phyloP scores from a whole-genome alignment of 2,888 invertebrate genomes.

The Synanthedon formicaeformis region DNA sequence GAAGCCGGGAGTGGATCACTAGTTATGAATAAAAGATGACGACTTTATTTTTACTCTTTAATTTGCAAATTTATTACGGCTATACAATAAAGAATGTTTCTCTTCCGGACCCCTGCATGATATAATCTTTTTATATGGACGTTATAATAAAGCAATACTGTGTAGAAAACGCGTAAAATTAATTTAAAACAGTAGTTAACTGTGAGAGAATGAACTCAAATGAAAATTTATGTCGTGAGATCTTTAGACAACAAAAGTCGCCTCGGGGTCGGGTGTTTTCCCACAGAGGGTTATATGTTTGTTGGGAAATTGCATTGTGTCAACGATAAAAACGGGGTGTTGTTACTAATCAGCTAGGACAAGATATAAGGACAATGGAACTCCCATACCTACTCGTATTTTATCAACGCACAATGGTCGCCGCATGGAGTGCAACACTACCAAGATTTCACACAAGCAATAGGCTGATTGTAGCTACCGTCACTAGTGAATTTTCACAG shows the following conservation, averaged over 20 bases:
- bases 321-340: constrained; percentile 44
- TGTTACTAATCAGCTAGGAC: constrained; percentile 55
- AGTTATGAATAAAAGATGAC: too few species aligned
- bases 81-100: background rate
- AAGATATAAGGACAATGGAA: constrained; percentile 50
- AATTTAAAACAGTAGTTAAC: constrained; percentile 24
- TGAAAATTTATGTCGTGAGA: constrained; percentile 41
- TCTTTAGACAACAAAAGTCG: constrained; percentile 40
- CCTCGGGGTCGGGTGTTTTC: constrained; percentile 29
- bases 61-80: background rate
- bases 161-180: constrained; percentile 42
- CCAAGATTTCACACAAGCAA: constrained; percentile 33
- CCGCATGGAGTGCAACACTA: constrained; percentile 17
- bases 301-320: constrained; percentile 54
- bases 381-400: constrained; percentile 33
- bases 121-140: constrained; percentile 3
- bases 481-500: too few species aligned
- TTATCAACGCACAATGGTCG: constrained; percentile 38
- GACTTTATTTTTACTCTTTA: background rate
- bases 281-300: constrained; percentile 17
- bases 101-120: background rate
- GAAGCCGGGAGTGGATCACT: background rate
- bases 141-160: background rate
- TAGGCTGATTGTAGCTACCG: too few species aligned
- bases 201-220: constrained; percentile 51